Percentiles rank a stretch among this genome's conserved stretches.
Evolutionary conservation across 1,140 invertebrate genomes (phyloP).

Genomic region (Protaetia brevitarsis): DNA sequence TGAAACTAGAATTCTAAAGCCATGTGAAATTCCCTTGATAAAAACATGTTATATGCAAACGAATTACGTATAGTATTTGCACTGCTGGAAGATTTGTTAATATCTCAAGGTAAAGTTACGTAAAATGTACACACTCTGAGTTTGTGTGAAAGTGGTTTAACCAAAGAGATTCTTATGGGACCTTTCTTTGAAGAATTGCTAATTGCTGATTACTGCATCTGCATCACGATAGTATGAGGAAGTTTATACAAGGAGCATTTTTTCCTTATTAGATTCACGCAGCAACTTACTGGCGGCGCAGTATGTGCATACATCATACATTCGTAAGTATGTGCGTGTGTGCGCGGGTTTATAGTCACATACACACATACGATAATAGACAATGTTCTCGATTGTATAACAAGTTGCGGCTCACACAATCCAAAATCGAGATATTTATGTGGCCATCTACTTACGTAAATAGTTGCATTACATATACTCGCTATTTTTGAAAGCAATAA

Average conservation of each 20-base stretch:
- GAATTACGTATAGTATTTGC: no score
- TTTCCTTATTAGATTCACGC: slow-evolving; percentile 10
- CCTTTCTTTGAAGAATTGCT: background rate
- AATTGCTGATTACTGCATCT: slow-evolving; percentile 13
- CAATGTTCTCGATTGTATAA: background rate
- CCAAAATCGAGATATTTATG: background rate
- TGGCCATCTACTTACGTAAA: no score
- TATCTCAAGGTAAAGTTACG: background rate
- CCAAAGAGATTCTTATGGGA: slow-evolving; percentile 2
- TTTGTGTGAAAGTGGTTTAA: background rate
- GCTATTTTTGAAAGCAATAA: no score
- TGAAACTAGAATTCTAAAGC: no score
- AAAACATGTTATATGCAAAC: no score
- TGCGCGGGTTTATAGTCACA: background rate
- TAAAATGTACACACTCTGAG: background rate
- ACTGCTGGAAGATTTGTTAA: background rate
- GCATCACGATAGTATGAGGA: background rate
- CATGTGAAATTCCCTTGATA: no score
- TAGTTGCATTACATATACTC: no score
- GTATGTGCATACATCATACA: background rate
- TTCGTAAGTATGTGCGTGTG: background rate
- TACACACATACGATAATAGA: slow-evolving; percentile 13
- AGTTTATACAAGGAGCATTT: slow-evolving; percentile 9
- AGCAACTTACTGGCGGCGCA: background rate
- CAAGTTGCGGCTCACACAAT: background rate